Conservation (phyloP, 2,888 invertebrate species). For the Catocala sponsa region DNA sequence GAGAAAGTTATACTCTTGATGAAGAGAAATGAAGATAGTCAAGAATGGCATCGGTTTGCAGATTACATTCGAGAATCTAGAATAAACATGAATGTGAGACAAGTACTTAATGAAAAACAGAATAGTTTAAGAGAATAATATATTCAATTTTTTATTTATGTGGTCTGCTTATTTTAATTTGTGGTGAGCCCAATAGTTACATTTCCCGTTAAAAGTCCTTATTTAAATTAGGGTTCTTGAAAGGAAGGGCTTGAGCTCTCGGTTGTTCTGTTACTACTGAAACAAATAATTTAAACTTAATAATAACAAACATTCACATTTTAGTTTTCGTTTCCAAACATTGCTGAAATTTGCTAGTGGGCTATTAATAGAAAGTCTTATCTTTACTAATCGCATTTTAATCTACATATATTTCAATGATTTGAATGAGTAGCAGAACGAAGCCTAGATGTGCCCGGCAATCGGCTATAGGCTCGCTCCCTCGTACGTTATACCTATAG, state of each 20-base stretch:
- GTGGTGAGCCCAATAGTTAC: background rate
- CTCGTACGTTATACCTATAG: too few species aligned
- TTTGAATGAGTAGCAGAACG: too few species aligned
- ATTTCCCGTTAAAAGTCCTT: slow-evolving; percentile 11
- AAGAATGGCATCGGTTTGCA: slow-evolving; percentile 86
- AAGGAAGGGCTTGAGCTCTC: slow-evolving; percentile 40
- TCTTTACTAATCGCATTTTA: too few species aligned
- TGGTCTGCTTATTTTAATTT: slow-evolving; percentile 1
- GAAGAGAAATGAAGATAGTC: slow-evolving; percentile 59
- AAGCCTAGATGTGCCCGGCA: too few species aligned
- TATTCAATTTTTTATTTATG: background rate
- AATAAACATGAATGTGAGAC: slow-evolving; percentile 98
- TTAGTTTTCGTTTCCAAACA: background rate
- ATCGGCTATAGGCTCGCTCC: too few species aligned
- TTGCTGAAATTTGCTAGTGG: too few species aligned
- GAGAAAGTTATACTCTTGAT: slow-evolving; percentile 52
- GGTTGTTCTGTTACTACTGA: slow-evolving; percentile 76
- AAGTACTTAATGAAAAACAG: slow-evolving; percentile 92
- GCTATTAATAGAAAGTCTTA: too few species aligned
- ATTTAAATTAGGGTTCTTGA: slow-evolving; percentile 31
- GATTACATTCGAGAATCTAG: slow-evolving; percentile 91
- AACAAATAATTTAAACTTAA: slow-evolving; percentile 44
- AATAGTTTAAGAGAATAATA: slow-evolving; percentile 64
- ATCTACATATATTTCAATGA: too few species aligned
- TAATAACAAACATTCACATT: background rate